A percentile compares a stretch with the other conserved stretches of the same genome.
These are phyloP conservation scores for Crotalus viridis DNA, from an alignment of 2,113 vertebrate species.

Conservation along the genomic window DNA sequence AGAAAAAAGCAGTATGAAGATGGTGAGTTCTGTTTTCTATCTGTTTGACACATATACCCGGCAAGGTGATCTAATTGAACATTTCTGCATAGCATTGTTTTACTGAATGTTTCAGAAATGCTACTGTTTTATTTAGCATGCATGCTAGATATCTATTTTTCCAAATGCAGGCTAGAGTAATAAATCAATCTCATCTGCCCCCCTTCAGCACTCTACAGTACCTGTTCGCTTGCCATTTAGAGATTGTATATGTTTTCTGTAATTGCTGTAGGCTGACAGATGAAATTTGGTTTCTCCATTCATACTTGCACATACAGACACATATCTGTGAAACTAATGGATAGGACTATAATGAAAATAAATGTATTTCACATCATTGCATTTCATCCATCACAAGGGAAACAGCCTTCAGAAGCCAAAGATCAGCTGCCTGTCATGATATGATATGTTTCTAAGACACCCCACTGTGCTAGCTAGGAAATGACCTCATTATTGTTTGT, in stretches of 20 bases:
- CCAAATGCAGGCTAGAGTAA: neutral
- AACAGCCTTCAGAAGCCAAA: neutral
- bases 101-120: neutral
- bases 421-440: neutral
- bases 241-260: neutral
- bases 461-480: slow-evolving; percentile 34
- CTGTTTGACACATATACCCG: neutral
- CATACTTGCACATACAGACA: neutral
- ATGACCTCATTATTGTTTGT: slow-evolving; percentile 23
- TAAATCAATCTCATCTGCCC: neutral
- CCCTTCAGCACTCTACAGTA: neutral
- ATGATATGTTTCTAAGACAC: slow-evolving; percentile 5
- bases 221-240: neutral
- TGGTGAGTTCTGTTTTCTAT: slow-evolving; percentile 70
- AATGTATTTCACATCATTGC: neutral
- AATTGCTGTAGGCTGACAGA: neutral
- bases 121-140: neutral
- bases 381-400: neutral
- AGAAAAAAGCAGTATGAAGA: slow-evolving; percentile 86
- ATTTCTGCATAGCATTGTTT: neutral
- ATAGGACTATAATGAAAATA: neutral
- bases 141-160: neutral
- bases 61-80: neutral
- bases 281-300: neutral
- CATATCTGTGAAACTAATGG: neutral